A percentile compares a stretch with the other conserved stretches of the same genome.
Conservation (phyloP, 2,113 vertebrate genomes). For the Cololabis saira region DNA sequence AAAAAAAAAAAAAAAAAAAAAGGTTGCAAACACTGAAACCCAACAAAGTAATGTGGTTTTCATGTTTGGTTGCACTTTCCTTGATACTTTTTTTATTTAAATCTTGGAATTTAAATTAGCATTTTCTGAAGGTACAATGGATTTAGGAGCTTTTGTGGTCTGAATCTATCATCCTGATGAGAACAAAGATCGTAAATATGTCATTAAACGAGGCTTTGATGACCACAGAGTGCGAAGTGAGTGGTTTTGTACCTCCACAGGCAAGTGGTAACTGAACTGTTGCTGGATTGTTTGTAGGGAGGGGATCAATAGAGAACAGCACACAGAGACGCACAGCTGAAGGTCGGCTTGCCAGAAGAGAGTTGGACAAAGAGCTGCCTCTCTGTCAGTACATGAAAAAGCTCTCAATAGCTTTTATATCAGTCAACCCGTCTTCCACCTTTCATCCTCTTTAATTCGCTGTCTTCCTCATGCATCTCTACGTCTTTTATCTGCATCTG, state of each 20-base stretch:
- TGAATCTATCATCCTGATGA: too few species aligned
- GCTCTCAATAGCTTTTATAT: constrained; percentile 16
- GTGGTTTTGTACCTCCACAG: constrained; percentile 48
- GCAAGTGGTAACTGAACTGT: constrained; percentile 9
- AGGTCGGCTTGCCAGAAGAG: constrained; percentile 23
- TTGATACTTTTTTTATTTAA: too few species aligned
- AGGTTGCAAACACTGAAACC: neutral
- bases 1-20: too few species aligned
- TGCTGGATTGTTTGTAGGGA: constrained; percentile 7
- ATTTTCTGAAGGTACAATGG: too few species aligned
- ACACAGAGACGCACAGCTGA: constrained; percentile 13
- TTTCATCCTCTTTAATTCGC: constrained; percentile 26
- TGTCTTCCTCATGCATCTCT: constrained; percentile 14
- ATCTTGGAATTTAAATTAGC: too few species aligned
- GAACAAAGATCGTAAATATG: constrained; percentile 47
- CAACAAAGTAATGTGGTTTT: neutral
- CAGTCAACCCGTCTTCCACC: constrained; percentile 6
- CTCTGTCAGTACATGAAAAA: constrained; percentile 15
- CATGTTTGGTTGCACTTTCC: neutral
- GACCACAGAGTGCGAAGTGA: constrained; percentile 35
- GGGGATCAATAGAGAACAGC: constrained; percentile 31
- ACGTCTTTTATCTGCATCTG: constrained; percentile 35
- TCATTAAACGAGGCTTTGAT: constrained; percentile 20
- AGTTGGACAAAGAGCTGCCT: constrained; percentile 26
- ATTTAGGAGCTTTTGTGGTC: too few species aligned